Conservation (phyloP, 2,113 vertebrate genomes). For the Motacilla alba region DNA sequence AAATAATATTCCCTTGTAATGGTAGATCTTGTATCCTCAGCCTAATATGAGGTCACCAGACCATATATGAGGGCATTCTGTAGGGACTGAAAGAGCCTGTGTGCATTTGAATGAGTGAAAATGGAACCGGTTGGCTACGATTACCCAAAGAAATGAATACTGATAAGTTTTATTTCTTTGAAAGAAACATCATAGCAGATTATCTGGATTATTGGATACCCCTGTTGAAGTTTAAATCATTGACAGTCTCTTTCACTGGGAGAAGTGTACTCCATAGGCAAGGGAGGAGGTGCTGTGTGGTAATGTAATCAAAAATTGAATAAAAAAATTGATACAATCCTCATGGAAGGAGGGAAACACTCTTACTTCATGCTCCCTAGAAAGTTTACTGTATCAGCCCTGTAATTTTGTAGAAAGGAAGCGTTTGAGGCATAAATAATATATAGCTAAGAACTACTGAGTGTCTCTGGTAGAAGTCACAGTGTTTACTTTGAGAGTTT, state of each 20-base stretch:
- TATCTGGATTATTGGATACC: not conserved
- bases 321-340: not conserved
- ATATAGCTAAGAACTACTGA: not conserved
- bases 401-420: not conserved
- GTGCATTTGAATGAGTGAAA: not conserved
- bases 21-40: not conserved
- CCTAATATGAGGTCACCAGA: not conserved
- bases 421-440: not conserved
- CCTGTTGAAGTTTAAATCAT: not conserved
- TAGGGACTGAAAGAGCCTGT: not conserved
- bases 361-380: not conserved
- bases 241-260: not conserved
- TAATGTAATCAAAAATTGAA: not conserved
- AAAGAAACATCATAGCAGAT: not conserved
- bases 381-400: not conserved
- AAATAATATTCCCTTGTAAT: not conserved
- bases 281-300: not conserved
- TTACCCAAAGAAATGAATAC: not conserved
- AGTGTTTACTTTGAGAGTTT: not conserved
- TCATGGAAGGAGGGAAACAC: not conserved
- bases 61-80: not conserved
- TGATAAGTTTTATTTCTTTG: not conserved
- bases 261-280: not conserved
- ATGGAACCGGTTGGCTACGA: not conserved
- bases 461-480: accelerated